Conservation (phyloP, 2,797 vertebrate genomes). For the Glyptemys insculpta region DNA sequence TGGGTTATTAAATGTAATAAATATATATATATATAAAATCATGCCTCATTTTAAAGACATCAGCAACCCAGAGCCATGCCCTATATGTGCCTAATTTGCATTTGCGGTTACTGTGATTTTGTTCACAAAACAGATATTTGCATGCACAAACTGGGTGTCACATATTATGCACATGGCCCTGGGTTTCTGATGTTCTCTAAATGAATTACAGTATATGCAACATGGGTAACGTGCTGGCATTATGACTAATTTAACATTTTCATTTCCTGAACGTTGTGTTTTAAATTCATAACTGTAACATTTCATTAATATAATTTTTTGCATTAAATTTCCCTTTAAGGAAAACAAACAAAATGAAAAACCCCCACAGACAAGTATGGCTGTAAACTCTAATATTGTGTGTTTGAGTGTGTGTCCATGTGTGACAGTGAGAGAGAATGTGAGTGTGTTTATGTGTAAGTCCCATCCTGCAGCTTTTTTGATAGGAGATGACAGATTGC, state of each 20-base stretch:
- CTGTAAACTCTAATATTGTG: background rate
- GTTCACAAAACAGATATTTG: background rate
- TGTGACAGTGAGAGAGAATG: background rate
- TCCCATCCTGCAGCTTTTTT: background rate
- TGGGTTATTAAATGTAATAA: fast-evolving
- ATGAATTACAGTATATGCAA: background rate
- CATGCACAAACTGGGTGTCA: background rate
- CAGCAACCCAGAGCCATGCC: background rate
- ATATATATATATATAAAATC: background rate
- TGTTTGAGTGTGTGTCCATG: background rate
- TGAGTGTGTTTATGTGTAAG: background rate
- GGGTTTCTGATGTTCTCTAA: background rate
- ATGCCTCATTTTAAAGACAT: background rate
- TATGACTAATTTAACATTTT: background rate
- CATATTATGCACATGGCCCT: background rate
- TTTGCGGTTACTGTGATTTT: background rate
- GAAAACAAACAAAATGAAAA: background rate
- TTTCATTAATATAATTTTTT: background rate
- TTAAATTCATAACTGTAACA: background rate
- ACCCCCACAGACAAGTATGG: background rate
- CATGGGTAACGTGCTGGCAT: background rate
- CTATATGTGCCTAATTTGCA: background rate
- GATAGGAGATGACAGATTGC: background rate
- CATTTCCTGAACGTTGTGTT: background rate
- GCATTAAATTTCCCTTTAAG: background rate